Evolutionary conservation across 2,113 vertebrate species (phyloP).

Genomic region (Poecilia latipinna): DNA sequence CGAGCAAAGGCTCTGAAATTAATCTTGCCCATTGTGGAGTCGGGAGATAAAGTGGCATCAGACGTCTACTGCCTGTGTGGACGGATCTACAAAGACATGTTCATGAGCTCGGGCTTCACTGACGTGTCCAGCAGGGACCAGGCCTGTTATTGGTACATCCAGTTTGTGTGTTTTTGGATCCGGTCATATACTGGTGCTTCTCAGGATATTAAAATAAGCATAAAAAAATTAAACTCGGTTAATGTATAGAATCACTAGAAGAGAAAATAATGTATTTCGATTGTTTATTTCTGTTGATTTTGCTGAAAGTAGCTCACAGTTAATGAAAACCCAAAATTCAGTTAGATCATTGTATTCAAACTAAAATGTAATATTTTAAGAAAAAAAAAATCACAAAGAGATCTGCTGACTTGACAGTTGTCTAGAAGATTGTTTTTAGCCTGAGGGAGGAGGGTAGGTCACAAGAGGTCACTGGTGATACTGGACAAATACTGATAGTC

Average conservation of each 20-base stretch:
- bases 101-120: constrained; percentile 84
- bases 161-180: background rate
- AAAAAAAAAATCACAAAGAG: background rate
- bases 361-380: background rate
- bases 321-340: background rate
- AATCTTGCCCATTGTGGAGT: constrained; percentile 84
- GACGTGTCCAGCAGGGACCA: constrained; percentile 80
- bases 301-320: background rate
- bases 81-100: constrained; percentile 93
- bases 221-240: background rate
- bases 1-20: constrained; percentile 84
- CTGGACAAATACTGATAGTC: too few species aligned
- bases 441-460: too few species aligned
- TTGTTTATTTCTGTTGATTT: too few species aligned
- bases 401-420: too few species aligned
- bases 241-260: background rate
- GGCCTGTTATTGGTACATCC: constrained; percentile 85
- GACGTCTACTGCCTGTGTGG: constrained; percentile 92
- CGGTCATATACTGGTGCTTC: background rate
- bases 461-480: too few species aligned
- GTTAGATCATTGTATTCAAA: background rate
- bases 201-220: background rate
- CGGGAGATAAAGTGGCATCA: constrained; percentile 74
- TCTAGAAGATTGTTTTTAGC: too few species aligned
- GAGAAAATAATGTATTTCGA: background rate